Conservation (phyloP, 2,888 invertebrate genomes). For the Taphrorychus bicolor region DNA sequence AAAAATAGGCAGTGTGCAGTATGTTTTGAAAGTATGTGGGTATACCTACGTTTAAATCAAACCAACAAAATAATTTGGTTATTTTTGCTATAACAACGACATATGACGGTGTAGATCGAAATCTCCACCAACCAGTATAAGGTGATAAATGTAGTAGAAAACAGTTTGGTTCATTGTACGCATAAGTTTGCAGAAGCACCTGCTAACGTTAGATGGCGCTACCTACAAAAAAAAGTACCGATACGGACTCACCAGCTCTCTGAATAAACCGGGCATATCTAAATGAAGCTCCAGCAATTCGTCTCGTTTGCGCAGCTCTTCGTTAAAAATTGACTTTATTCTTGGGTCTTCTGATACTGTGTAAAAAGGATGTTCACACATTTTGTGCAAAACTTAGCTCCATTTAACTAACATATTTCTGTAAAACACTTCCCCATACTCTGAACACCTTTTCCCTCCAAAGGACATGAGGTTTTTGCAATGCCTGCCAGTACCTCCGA, state of each 20-base stretch:
- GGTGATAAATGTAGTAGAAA: too few species aligned
- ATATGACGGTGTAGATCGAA: too few species aligned
- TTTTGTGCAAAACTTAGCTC: neutral
- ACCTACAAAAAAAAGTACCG: neutral
- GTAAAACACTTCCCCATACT: neutral
- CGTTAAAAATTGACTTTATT: conserved; percentile 14
- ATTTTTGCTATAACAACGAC: too few species aligned
- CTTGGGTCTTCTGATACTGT: conserved; percentile 18
- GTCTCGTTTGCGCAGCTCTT: conserved; percentile 20
- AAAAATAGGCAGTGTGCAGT: too few species aligned
- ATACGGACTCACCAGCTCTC: conserved; percentile 41
- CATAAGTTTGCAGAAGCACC: too few species aligned
- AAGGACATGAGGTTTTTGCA: neutral
- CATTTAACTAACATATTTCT: neutral
- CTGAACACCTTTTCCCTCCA: neutral
- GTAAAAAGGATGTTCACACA: conserved; percentile 2
- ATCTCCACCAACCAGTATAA: too few species aligned
- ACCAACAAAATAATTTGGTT: too few species aligned
- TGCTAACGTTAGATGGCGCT: neutral
- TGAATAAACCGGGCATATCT: conserved; percentile 43
- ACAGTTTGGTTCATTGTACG: too few species aligned
- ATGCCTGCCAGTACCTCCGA: neutral
- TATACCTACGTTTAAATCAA: too few species aligned
- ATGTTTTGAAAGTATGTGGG: too few species aligned
- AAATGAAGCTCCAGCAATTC: conserved; percentile 42